These are phyloP conservation scores for Leptinotarsa juncta DNA, from an alignment of 2,888 invertebrate genomes.

Conservation along the genomic window DNA sequence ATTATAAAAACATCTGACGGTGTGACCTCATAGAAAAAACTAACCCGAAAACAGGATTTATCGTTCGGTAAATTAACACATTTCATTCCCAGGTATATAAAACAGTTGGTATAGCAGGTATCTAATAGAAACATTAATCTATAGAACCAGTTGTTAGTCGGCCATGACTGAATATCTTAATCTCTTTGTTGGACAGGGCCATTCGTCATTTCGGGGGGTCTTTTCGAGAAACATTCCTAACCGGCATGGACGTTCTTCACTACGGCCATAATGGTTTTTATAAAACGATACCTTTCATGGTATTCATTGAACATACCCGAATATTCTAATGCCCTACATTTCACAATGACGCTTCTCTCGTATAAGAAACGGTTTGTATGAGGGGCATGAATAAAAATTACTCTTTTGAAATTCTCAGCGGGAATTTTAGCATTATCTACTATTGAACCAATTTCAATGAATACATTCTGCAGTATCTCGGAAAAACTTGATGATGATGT, in stretches of 20 bases:
- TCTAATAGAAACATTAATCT: constrained; percentile 45
- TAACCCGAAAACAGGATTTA: constrained; percentile 46
- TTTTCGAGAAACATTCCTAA: constrained; percentile 43
- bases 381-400: not conserved
- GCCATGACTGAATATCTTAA: constrained; percentile 54
- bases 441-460: no score
- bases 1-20: constrained; percentile 40
- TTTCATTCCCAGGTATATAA: constrained; percentile 50
- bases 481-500: no score
- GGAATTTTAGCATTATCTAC: not conserved
- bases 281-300: constrained; percentile 19
- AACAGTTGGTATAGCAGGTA: constrained; percentile 36
- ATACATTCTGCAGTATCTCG: no score
- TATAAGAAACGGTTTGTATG: not conserved
- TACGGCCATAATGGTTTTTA: constrained; percentile 19
- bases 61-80: constrained; percentile 50
- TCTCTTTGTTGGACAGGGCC: constrained; percentile 50
- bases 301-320: not conserved
- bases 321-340: constrained; percentile 13
- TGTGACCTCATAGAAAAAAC: constrained; percentile 47
- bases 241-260: constrained; percentile 37
- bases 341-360: constrained; percentile 17
- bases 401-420: not conserved
- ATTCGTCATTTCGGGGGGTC: constrained; percentile 54
- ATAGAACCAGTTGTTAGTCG: constrained; percentile 45